Percentiles rank a stretch among this genome's conserved stretches.
These are phyloP conservation scores for Geodia barretti DNA, from an alignment of 37 sponge, comb jelly and placozoan species.

Conservation along the genomic window DNA sequence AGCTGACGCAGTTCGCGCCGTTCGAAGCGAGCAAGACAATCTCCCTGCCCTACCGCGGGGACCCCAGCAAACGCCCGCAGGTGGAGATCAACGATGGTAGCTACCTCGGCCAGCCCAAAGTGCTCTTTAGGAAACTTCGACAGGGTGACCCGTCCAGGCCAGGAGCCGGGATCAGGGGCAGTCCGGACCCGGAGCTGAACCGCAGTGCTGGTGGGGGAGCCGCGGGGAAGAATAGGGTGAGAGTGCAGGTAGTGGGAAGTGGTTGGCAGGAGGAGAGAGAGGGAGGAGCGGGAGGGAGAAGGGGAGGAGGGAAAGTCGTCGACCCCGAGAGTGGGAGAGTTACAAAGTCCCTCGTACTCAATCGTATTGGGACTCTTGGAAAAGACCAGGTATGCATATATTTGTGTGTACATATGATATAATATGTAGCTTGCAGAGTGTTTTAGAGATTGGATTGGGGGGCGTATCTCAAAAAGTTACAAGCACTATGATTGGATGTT, in stretches of 20 bases:
- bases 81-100: not conserved
- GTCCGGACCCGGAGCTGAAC: not conserved
- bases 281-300: not conserved
- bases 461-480: too few species aligned
- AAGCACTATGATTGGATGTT: too few species aligned
- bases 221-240: not conserved
- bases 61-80: not conserved
- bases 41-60: not conserved
- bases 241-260: not conserved
- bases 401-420: too few species aligned
- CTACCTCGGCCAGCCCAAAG: not conserved
- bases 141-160: not conserved
- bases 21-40: conserved; percentile 20
- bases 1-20: conserved; percentile 24
- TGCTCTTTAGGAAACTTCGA: not conserved
- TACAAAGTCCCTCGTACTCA: conserved; percentile 8
- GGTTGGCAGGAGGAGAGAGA: not conserved
- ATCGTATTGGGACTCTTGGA: not conserved
- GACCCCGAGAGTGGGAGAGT: not conserved
- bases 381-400: not conserved
- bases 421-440: not conserved
- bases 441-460: too few species aligned
- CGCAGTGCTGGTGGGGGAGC: not conserved
- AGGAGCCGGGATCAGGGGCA: not conserved
- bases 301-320: not conserved